Percentiles rank a stretch among this genome's conserved stretches.
Evolutionary conservation across 2,797 vertebrate genomes (phyloP).

Genomic region (Acrossocheilus fasciatus): DNA sequence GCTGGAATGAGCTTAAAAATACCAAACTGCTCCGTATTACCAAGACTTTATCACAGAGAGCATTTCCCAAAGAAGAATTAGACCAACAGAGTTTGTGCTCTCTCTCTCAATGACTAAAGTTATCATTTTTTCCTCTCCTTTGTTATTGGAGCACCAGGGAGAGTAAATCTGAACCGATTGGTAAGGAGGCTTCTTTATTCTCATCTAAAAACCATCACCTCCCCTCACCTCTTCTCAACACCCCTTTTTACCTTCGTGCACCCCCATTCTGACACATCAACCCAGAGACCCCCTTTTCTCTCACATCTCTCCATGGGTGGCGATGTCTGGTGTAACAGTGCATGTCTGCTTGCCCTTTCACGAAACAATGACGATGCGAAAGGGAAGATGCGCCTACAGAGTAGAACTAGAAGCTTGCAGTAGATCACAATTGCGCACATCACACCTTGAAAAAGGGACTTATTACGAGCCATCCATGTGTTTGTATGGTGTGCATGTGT

Average conservation of each 20-base stretch:
- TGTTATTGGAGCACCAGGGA: conserved; percentile 77
- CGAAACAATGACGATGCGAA: conserved; percentile 61
- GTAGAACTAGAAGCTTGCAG: conserved; percentile 51
- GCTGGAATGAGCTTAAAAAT: conserved; percentile 28
- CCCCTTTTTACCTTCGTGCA: conserved; percentile 73
- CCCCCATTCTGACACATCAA: conserved; percentile 80
- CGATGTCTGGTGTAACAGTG: conserved; percentile 82
- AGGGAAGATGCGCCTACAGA: conserved; percentile 48
- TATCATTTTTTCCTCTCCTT: conserved; percentile 69
- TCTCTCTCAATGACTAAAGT: conserved; percentile 57
- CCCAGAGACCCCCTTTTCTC: conserved; percentile 70
- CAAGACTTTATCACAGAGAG: conserved; percentile 8
- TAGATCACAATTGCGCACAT: conserved; percentile 39
- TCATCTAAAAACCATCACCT: conserved; percentile 89
- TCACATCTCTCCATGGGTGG: conserved; percentile 84
- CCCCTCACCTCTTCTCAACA: conserved; percentile 75
- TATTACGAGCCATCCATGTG: conserved; percentile 30
- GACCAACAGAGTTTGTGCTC: conserved; percentile 61
- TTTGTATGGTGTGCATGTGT: conserved; percentile 36
- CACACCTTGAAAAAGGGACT: conserved; percentile 47
- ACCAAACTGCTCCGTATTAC: conserved; percentile 35
- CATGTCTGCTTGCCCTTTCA: conserved; percentile 80
- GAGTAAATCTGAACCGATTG: conserved; percentile 79
- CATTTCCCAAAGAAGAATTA: conserved; percentile 27
- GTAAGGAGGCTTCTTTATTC: conserved; percentile 88